Evolutionary conservation across 1,140 invertebrate species (phyloP), one percentile per base, ranked within the genome.

Genomic region (Rhagoletis zephyria): DNA sequence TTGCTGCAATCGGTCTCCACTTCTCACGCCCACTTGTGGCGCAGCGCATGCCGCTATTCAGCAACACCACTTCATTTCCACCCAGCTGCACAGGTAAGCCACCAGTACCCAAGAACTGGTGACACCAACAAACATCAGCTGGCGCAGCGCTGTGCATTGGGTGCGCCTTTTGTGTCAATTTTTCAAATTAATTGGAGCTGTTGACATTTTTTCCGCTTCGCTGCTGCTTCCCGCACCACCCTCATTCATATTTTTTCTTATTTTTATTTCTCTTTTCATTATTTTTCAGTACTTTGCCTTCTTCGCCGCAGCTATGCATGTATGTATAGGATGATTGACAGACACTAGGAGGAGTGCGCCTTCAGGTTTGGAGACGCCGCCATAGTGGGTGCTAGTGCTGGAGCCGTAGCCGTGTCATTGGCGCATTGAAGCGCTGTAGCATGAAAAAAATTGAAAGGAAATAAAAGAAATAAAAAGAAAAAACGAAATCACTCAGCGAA

Each of bases 151-250:
- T 42, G 74, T 48, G 48, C 74, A 81, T 81, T 81, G 74, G 16
- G 48, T 48, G 74, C 74, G 74, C 74, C 48, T 81, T 81, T 81
- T 81, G 74, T 81, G 74, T 81, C 74, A 81, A 81, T 81, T 81
- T 81, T 81, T 81, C 74, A 81, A 81, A 81, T 81, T 81, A 81
- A 81, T 81, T 81, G 74, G 74, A 81, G 74, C 74, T 81, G 74
- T 81, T 81, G 74, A 81, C 74, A 81, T 81, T 81, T 81, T 81
- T 81, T 59, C 74, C 74, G 74, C 74, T 81, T 81, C 74, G 42
- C n/a, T 19, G 51, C 56, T 81, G 12, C 30, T 16, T n/a, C 19
- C 9, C 74, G 12, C 30, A 4, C 16, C 19, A 7, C 74, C 48
- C 74, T 56, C 74, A 51, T 81, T 81, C n/a, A 30, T 63, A 16